phyloP scores from a whole-genome alignment of 2,797 vertebrate species.

The Fistularia commersonii region DNA sequence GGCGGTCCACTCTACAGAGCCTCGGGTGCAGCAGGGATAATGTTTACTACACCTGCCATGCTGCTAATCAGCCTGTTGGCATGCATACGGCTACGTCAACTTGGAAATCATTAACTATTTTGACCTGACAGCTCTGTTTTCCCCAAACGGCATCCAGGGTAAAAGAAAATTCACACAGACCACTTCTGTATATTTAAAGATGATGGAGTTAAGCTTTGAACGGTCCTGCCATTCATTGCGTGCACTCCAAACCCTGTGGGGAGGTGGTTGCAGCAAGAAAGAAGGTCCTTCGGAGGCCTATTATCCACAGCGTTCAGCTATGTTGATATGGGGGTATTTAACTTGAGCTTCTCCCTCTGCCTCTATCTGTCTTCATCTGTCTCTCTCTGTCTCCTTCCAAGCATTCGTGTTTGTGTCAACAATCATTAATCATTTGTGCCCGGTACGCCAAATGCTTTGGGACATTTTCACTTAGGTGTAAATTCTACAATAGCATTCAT shows the following conservation, averaged over 20 bases:
- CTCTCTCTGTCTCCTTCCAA: slow-evolving; percentile 55
- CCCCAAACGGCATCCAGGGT: background rate
- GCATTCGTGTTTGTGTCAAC: slow-evolving; percentile 65
- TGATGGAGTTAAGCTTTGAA: background rate
- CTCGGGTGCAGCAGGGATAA: no score
- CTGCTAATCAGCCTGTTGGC: no score
- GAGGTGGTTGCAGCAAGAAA: slow-evolving; percentile 46
- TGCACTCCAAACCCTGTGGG: slow-evolving; percentile 28
- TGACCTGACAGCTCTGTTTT: no score
- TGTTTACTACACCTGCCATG: no score
- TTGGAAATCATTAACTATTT: background rate
- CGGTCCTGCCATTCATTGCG: slow-evolving; percentile 11
- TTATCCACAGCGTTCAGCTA: slow-evolving; percentile 52
- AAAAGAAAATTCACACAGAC: background rate
- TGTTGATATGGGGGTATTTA: slow-evolving; percentile 61
- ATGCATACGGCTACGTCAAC: no score
- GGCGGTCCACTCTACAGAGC: no score
- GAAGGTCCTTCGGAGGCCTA: slow-evolving; percentile 52
- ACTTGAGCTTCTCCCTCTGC: slow-evolving; percentile 57
- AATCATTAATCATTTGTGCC: slow-evolving; percentile 61
- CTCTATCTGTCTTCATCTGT: slow-evolving; percentile 63
- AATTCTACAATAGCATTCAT: slow-evolving; percentile 17
- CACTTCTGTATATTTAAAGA: background rate
- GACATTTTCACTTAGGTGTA: slow-evolving; percentile 44
- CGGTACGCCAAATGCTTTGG: slow-evolving; percentile 39